Base-by-base conservation (phyloP, 2,797 vertebrate genomes). In the Sternarchorhynchus goeldii region DNA sequence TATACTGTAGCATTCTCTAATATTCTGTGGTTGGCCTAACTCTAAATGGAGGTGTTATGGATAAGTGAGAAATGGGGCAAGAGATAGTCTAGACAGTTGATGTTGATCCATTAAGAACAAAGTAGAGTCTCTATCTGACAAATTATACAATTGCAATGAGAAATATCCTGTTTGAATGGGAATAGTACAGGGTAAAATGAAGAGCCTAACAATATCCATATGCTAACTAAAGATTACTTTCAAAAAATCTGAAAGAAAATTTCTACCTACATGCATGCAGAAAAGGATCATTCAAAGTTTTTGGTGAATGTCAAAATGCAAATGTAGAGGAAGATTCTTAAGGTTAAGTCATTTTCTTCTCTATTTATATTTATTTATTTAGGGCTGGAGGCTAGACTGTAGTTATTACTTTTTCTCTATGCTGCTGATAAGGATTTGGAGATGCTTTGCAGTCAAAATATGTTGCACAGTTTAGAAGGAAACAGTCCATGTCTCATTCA, bases 291-390 rank as follows among this genome's bases (percentile, higher is more conserved):
- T n/a, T 50, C 4, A 41, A 45, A 56, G 29, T 45, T 16, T 29
- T 58, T 32, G 18, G 20, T n/a, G 45, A 60, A 56, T 29, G 16
- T 36, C 20, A 5, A 71, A 63, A 70, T 18, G 69, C 57, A 45
- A 77, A 77, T 39, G 7, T 67, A 14, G 45, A 55, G 12, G 53
- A 71, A 53, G 12, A 6, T 31, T 57, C 58, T 67, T 36, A 63
- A 69, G 65, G 64, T 68, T 71, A 60, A 65, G 59, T 59, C 41
- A 12, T 67, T 66, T 69, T 53, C 50, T 68, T 79, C 71, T 41
- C 29, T 68, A 56, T 82, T 79, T 67, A 71, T 68, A 73, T 79
- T 82, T 59, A 77, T 79, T 59, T 83, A 79, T 76, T 79, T 74
- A 73, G 45, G 62, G 71, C 77, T 82, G 45, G 60, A 76, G 77